phyloP scores from a whole-genome alignment of 2,888 invertebrate genomes.

The Esperia sulphurella region DNA sequence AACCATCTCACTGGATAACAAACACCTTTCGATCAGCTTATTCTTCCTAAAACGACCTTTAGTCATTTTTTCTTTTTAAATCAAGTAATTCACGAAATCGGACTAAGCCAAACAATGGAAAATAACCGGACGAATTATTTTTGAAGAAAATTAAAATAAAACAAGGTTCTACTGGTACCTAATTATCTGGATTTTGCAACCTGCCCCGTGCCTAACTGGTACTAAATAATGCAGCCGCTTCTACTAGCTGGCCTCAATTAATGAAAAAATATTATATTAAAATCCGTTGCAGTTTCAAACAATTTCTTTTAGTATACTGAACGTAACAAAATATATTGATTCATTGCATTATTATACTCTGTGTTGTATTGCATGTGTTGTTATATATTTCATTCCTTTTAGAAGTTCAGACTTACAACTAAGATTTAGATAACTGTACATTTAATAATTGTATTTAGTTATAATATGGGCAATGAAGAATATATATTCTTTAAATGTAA shows the following conservation, averaged over 20 bases:
- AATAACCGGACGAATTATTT: slow-evolving; percentile 6
- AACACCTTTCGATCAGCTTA: not conserved
- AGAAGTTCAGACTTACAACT: no score
- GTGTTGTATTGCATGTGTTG: no score
- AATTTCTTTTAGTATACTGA: not conserved
- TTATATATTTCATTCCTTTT: no score
- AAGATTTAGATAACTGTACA: no score
- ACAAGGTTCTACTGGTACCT: slow-evolving; percentile 17
- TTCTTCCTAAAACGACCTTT: slow-evolving; percentile 1
- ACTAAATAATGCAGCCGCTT: slow-evolving; percentile 55
- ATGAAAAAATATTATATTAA: slow-evolving; percentile 55
- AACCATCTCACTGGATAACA: not conserved
- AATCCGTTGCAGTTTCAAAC: slow-evolving; percentile 30
- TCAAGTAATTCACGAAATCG: not conserved
- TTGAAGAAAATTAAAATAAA: slow-evolving; percentile 4
- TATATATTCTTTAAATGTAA: no score
- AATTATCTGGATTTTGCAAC: slow-evolving; percentile 46
- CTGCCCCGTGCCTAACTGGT: slow-evolving; percentile 30
- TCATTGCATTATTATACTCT: no score
- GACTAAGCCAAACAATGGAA: slow-evolving; percentile 2
- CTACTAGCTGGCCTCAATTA: slow-evolving; percentile 65
- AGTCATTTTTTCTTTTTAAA: slow-evolving; percentile 5
- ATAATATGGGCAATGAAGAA: no score
- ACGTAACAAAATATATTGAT: no score
- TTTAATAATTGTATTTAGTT: no score